Percentiles rank a stretch among this genome's conserved stretches.
phyloP scores from a whole-genome alignment of 2,888 invertebrate species.

The Calameuta pallipes region DNA sequence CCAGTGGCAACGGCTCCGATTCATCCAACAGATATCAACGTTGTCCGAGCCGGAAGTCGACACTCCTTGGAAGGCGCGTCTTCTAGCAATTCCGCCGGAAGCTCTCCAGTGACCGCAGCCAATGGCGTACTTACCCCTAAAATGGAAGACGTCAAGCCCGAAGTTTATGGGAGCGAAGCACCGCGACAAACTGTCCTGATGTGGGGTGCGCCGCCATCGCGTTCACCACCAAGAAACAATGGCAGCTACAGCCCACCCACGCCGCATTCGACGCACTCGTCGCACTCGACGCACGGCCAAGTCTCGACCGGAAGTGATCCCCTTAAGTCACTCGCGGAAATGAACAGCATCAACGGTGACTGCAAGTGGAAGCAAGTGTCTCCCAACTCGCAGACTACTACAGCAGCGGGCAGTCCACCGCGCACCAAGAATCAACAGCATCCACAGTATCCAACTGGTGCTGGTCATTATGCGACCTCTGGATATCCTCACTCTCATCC shows the following conservation, averaged over 20 bases:
- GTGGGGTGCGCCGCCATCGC: conserved; percentile 78
- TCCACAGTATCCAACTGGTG: conserved; percentile 52
- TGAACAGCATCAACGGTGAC: conserved; percentile 67
- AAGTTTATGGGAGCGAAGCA: conserved; percentile 69
- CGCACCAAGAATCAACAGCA: conserved; percentile 51
- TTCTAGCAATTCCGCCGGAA: conserved; percentile 72
- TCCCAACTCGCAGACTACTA: conserved; percentile 46
- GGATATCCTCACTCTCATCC: conserved; percentile 58
- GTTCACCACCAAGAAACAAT: conserved; percentile 61
- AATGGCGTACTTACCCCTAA: conserved; percentile 72
- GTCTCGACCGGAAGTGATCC: conserved; percentile 56
- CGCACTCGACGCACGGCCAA: conserved; percentile 49
- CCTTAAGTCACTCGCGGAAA: conserved; percentile 67
- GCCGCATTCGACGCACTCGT: conserved; percentile 57
- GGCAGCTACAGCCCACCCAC: conserved; percentile 63
- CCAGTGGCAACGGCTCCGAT: conserved; percentile 47
- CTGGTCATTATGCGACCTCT: conserved; percentile 54
- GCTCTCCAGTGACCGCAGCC: conserved; percentile 71
- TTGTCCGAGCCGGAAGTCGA: conserved; percentile 57
- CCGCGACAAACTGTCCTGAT: conserved; percentile 91
- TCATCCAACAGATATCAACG: conserved; percentile 42
- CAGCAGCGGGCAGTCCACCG: conserved; percentile 60
- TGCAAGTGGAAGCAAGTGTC: conserved; percentile 67
- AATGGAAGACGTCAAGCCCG: conserved; percentile 72
- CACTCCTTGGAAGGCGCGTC: conserved; percentile 68